phyloP scores from a whole-genome alignment of 2,113 vertebrate genomes.

The Cephalopterus ornatus region DNA sequence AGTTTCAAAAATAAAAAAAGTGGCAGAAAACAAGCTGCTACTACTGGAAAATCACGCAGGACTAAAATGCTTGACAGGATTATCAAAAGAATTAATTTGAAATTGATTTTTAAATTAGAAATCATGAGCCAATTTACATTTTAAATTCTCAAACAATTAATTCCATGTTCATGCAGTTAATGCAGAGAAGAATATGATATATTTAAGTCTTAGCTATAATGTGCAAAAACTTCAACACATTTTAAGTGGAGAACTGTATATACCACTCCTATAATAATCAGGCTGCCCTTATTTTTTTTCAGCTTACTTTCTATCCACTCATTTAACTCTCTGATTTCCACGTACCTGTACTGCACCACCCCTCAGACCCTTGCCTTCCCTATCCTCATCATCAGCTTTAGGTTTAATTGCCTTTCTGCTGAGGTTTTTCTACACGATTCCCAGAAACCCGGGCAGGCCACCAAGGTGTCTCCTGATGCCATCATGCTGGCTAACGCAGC shows the following conservation, averaged over 20 bases:
- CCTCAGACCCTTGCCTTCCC: not conserved
- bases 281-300: not conserved
- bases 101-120: slow-evolving; percentile 29
- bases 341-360: not conserved
- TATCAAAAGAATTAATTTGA: not conserved
- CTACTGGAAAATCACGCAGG: not conserved
- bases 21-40: not conserved
- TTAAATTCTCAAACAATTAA: slow-evolving; percentile 38
- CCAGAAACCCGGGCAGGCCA: not conserved
- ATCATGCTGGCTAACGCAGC: not conserved
- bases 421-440: not conserved
- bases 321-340: not conserved
- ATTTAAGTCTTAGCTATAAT: not conserved
- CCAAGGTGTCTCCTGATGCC: not conserved
- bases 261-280: not conserved
- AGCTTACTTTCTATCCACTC: not conserved
- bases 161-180: not conserved
- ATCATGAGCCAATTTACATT: slow-evolving; percentile 7
- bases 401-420: not conserved
- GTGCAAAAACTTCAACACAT: not conserved
- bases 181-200: not conserved
- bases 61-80: not conserved
- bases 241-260: not conserved
- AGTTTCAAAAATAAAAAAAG: not conserved
- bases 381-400: not conserved